Evolutionary conservation across 2,113 vertebrate genomes (phyloP).

Genomic region (Melospiza georgiana): DNA sequence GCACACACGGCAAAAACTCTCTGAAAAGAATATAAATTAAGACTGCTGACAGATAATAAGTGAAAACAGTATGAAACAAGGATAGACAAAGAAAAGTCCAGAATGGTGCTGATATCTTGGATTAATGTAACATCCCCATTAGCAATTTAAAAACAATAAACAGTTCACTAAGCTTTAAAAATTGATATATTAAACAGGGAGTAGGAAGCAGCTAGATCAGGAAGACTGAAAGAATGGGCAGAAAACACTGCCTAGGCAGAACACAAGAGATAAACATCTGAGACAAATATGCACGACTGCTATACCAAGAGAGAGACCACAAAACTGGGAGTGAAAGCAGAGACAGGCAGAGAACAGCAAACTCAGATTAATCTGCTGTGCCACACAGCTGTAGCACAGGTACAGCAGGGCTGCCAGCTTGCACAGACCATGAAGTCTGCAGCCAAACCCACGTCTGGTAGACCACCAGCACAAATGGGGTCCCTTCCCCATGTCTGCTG

Average conservation of each 20-base stretch:
- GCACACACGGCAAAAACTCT: background rate
- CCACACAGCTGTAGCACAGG: background rate
- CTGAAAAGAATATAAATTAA: background rate
- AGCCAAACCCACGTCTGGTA: background rate
- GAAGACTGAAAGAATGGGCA: background rate
- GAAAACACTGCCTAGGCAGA: background rate
- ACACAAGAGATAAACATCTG: background rate
- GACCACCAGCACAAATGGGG: fast-evolving
- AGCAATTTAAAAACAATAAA: background rate
- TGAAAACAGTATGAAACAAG: background rate
- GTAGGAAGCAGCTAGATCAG: background rate
- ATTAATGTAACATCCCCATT: background rate
- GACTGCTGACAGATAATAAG: background rate
- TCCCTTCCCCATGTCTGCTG: background rate
- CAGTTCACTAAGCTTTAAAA: background rate
- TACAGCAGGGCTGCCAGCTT: background rate
- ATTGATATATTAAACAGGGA: background rate
- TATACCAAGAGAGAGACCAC: background rate
- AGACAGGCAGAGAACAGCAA: background rate
- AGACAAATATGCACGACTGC: background rate
- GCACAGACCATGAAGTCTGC: background rate
- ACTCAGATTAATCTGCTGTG: background rate
- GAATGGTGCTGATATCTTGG: background rate
- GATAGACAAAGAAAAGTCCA: background rate
- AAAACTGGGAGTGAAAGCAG: background rate